Conservation (phyloP, 2,113 vertebrate species). For the Oryctolagus cuniculus region mOryCun1.1 NC_091451.1:42794501-42795000, state of each 20-base stretch:
- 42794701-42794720: background rate
- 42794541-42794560: background rate
- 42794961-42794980: background rate
- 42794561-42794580: background rate
- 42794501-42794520: background rate
- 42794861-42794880: fast-evolving
- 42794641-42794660: background rate
- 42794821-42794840: background rate
- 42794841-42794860: background rate
- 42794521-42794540: too few species aligned
- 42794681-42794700: fast-evolving
- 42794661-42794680: background rate
- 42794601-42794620: background rate
- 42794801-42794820: background rate
- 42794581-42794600: background rate
- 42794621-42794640: fast-evolving
- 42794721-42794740: fast-evolving
- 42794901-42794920: background rate
- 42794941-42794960: background rate
- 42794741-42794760: background rate
- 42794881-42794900: background rate
- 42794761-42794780: background rate
- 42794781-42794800: background rate
- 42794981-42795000: too few species aligned
- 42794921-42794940: fast-evolving